A percentile compares a stretch with the other conserved stretches of the same genome.
Evolutionary conservation across 2,113 vertebrate species (phyloP).

Genomic region (Prionailurus viverrinus): DNA sequence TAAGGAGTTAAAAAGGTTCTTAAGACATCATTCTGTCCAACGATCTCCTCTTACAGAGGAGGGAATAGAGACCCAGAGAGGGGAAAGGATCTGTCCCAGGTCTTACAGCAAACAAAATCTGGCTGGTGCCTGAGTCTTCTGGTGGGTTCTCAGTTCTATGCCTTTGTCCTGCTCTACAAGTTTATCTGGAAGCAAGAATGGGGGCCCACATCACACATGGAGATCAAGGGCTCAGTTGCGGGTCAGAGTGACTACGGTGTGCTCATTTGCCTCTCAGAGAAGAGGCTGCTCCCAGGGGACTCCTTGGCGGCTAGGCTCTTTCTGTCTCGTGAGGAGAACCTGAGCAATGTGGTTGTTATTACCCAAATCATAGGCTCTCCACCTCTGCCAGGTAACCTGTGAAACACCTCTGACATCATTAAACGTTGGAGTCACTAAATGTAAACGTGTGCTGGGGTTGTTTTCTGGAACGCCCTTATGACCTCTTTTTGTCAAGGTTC

Average conservation of each 20-base stretch:
- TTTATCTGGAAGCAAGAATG: background rate
- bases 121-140: background rate
- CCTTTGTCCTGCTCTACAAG: background rate
- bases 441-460: background rate
- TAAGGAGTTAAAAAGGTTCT: background rate
- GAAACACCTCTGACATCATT: slow-evolving; percentile 61
- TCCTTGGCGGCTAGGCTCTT: background rate
- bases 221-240: background rate
- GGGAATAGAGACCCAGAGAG: background rate
- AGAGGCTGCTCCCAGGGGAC: background rate
- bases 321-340: background rate
- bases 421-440: background rate
- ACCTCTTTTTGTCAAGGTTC: slow-evolving; percentile 46
- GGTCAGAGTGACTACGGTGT: background rate
- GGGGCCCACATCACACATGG: rapidly evolving
- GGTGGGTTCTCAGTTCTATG: background rate
- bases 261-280: background rate
- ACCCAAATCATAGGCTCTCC: background rate
- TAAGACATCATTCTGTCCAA: background rate
- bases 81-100: background rate
- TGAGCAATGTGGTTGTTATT: slow-evolving; percentile 64
- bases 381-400: slow-evolving; percentile 69
- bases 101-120: background rate
- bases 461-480: slow-evolving; percentile 15
- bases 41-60: background rate